phyloP scores from a whole-genome alignment of 1,140 invertebrate genomes.

The Heliconius nattereri region DNA sequence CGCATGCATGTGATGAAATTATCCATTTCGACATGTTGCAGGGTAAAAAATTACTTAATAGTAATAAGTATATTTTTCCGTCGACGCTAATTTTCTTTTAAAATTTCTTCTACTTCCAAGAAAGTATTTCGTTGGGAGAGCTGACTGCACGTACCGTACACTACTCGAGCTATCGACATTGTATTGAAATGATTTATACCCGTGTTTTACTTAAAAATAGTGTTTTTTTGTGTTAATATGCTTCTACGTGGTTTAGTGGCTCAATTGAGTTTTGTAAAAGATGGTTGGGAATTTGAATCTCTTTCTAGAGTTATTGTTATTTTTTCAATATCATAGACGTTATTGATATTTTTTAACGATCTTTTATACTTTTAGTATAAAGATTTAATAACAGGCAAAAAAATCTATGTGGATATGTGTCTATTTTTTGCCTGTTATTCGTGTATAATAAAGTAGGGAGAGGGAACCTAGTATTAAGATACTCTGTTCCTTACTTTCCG shows the following conservation, averaged over 20 bases:
- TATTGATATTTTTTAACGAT: no score
- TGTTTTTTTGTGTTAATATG: background rate
- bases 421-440: no score
- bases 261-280: no score
- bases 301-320: no score
- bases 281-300: background rate
- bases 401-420: no score
- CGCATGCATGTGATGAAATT: background rate
- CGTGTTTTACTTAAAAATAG: background rate
- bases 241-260: no score
- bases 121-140: background rate
- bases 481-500: no score
- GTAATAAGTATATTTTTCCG: conserved; percentile 6
- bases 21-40: background rate
- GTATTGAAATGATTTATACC: background rate
- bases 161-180: background rate
- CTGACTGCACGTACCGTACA: background rate
- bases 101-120: background rate
- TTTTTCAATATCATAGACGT: no score
- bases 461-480: no score
- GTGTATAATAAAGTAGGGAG: no score
- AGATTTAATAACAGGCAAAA: no score
- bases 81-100: conserved; percentile 1
- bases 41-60: background rate
- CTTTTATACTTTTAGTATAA: no score